Evolutionary conservation across 2,888 invertebrate species (phyloP).

Genomic region (Perizoma flavofasciatum): DNA sequence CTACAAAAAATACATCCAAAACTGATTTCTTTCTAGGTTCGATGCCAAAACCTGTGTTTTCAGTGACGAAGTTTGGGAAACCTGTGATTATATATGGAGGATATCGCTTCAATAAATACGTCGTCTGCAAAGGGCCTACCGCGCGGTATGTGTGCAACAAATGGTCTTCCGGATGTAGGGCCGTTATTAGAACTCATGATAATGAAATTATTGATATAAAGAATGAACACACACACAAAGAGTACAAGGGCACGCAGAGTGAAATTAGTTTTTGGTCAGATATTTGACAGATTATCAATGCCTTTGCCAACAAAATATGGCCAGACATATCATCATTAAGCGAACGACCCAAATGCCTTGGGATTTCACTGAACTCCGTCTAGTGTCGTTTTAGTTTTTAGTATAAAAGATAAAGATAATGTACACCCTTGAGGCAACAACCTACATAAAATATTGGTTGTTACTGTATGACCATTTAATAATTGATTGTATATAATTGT

Average conservation of each 20-base stretch:
- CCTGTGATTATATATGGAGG: constrained; percentile 24
- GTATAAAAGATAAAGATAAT: too few relatives aligned
- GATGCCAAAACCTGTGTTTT: constrained; percentile 1
- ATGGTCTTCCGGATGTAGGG: constrained; percentile 20
- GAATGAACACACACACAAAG: constrained; percentile 5
- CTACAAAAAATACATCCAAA: too few relatives aligned
- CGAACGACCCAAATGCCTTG: too few relatives aligned
- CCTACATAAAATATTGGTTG: too few relatives aligned
- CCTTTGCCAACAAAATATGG: too few relatives aligned
- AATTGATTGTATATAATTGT: too few relatives aligned
- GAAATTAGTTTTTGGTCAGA: background rate
- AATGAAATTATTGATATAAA: constrained; percentile 12
- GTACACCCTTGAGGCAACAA: too few relatives aligned
- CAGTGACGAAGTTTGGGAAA: constrained; percentile 17
- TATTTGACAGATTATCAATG: background rate
- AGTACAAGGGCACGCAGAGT: background rate
- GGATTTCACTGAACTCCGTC: too few relatives aligned
- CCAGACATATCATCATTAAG: too few relatives aligned
- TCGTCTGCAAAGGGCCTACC: constrained; percentile 4
- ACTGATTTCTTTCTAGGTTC: background rate
- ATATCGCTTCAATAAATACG: constrained; percentile 19
- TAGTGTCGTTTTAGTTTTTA: too few relatives aligned
- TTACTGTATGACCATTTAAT: too few relatives aligned
- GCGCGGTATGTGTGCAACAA: constrained; percentile 17
- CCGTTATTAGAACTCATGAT: constrained; percentile 11